phyloP scores from a whole-genome alignment of 2,888 invertebrate genomes.

The Nycteola revayana region DNA sequence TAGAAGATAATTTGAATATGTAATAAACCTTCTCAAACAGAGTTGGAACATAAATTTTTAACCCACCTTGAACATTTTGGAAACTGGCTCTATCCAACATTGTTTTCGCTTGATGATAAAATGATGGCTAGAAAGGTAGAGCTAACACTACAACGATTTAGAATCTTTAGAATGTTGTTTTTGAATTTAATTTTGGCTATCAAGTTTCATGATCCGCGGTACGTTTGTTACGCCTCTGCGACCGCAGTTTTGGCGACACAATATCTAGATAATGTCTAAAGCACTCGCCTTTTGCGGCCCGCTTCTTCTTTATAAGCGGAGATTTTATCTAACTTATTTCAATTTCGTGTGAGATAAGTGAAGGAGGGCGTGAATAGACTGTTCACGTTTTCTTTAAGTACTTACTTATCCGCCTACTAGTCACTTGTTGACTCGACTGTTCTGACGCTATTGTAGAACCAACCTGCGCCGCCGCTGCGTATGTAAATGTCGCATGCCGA shows the following conservation, averaged over 20 bases:
- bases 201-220: conserved; percentile 41
- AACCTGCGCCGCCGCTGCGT: conserved; percentile 41
- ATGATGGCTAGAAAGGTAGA: no score
- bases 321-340: conserved; percentile 65
- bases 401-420: conserved; percentile 16
- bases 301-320: conserved; percentile 51
- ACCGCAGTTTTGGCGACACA: conserved; percentile 59
- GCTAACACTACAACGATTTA: background rate
- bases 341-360: conserved; percentile 59
- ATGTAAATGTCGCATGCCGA: conserved; percentile 76
- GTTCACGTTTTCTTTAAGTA: conserved; percentile 8
- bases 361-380: conserved; percentile 42
- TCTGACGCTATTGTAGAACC: conserved; percentile 32
- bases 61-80: no score
- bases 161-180: conserved; percentile 3
- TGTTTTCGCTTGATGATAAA: no score
- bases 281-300: conserved; percentile 58
- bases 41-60: no score
- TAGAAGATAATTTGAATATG: no score
- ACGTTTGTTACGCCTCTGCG: conserved; percentile 56
- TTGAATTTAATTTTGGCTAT: conserved; percentile 49
- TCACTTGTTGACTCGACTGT: conserved; percentile 13
- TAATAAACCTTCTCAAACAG: no score
- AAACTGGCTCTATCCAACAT: no score
- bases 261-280: conserved; percentile 64